Conservation (phyloP, 2,113 vertebrate species). For the Hippopotamus amphibius region DNA sequence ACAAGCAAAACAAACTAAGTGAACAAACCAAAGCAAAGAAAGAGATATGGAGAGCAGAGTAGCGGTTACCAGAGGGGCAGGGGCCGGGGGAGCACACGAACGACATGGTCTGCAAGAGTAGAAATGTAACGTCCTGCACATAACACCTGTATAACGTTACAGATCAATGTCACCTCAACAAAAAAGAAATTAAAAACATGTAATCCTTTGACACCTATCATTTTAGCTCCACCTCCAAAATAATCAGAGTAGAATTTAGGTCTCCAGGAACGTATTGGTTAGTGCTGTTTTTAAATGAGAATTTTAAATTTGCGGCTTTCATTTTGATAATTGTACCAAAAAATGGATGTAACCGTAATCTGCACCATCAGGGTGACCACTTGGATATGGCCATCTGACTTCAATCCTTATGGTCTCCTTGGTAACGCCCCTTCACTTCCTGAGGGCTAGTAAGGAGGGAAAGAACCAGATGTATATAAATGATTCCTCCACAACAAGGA, state of each 20-base stretch:
- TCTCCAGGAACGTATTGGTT: background rate
- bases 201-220: background rate
- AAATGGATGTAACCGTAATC: background rate
- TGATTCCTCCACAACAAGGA: background rate
- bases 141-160: too few species aligned
- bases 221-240: background rate
- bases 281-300: background rate
- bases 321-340: background rate
- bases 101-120: too few species aligned
- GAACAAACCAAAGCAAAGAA: too few species aligned
- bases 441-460: background rate
- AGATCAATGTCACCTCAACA: too few species aligned
- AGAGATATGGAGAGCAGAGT: too few species aligned
- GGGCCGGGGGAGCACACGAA: too few species aligned
- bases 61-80: too few species aligned
- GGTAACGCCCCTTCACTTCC: background rate
- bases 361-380: background rate
- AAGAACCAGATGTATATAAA: background rate
- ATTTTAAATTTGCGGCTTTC: background rate
- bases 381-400: background rate
- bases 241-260: background rate
- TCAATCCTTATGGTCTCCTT: background rate
- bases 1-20: too few species aligned
- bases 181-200: background rate
- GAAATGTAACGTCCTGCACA: too few species aligned